Conservation (phyloP, 2,113 vertebrate species). For the Mixornis gularis region DNA sequence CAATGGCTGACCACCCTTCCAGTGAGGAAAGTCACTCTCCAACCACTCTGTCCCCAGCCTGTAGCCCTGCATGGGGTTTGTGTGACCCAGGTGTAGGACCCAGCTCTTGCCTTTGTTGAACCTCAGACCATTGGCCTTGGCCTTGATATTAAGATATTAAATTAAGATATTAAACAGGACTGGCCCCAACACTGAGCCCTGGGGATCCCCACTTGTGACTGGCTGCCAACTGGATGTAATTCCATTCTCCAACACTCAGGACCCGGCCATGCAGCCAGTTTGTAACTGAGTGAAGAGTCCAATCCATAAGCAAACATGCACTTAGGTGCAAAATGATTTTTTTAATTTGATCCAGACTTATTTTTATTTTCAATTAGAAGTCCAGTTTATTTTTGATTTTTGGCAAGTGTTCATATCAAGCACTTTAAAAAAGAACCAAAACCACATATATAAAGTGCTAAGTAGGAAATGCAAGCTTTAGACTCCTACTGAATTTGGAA, state of each 20-base stretch:
- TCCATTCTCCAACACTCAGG: not conserved
- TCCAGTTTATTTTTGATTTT: not conserved
- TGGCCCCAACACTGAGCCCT: not conserved
- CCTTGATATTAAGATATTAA: not conserved
- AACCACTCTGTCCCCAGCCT: not conserved
- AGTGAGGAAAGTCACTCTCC: not conserved
- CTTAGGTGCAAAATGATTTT: not conserved
- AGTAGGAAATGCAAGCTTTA: not conserved
- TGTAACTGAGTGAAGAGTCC: not conserved
- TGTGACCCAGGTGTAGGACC: not conserved
- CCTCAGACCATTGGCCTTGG: not conserved
- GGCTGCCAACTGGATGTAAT: not conserved
- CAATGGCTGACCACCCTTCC: not conserved
- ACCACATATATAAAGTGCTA: not conserved
- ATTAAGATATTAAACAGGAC: not conserved
- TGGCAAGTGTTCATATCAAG: not conserved
- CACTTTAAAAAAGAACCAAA: not conserved
- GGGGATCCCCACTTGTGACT: not conserved
- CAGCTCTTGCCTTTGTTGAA: not conserved
- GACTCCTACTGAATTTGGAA: not conserved
- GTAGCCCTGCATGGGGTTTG: not conserved
- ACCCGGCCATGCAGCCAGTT: fast-evolving
- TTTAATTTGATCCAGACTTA: not conserved
- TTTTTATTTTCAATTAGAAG: not conserved
- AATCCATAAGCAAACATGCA: not conserved